phyloP scores from a whole-genome alignment of 2,113 vertebrate genomes.

The Erythrocercus mccallii region DNA sequence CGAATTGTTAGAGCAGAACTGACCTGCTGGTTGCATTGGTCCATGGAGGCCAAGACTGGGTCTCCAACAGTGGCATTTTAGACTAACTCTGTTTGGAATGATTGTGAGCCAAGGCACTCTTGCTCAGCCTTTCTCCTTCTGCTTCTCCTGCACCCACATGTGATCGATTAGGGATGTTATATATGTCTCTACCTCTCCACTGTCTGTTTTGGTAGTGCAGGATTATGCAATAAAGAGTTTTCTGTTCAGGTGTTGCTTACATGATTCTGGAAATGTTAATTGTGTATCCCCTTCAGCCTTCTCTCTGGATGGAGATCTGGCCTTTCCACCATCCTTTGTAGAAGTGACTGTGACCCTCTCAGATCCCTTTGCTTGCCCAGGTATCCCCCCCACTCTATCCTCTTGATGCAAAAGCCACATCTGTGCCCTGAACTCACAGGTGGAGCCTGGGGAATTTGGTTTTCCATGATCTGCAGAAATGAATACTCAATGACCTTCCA shows the following conservation, averaged over 20 bases:
- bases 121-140: neutral
- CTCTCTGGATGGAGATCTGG: neutral
- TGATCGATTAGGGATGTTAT: neutral
- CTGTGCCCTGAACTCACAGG: rapidly evolving
- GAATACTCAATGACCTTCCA: neutral
- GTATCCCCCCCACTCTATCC: neutral
- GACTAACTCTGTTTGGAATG: rapidly evolving
- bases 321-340: neutral
- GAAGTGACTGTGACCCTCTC: neutral
- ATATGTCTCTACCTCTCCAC: rapidly evolving
- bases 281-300: neutral
- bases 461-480: neutral
- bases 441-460: rapidly evolving
- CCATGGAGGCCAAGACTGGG: neutral
- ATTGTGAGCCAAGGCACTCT: neutral
- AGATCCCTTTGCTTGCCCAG: neutral
- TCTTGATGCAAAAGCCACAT: neutral
- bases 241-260: neutral
- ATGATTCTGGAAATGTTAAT: neutral
- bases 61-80: neutral
- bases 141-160: neutral
- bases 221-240: neutral
- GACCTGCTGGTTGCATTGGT: neutral
- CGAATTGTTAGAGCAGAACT: neutral
- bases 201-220: neutral